A percentile compares a stretch with the other conserved stretches of the same genome.
These are phyloP conservation scores for Phoenicopterus ruber DNA, from an alignment of 2,113 vertebrate genomes.

Conservation along the genomic window DNA sequence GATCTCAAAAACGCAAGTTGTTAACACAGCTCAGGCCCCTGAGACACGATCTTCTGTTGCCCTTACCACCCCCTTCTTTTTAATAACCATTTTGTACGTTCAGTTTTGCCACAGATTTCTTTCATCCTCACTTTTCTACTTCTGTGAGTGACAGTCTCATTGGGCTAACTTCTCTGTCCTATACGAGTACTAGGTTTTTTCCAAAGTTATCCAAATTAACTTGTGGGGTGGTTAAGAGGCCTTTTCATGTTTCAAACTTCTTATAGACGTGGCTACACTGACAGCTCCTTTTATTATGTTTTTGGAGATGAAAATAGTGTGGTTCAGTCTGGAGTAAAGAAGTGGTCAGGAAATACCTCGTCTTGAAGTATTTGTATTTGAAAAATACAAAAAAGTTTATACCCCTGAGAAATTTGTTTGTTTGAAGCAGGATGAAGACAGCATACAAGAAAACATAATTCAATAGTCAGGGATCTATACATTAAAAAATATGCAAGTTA, in stretches of 20 bases:
- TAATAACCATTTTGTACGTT: background rate
- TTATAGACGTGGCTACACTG: background rate
- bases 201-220: background rate
- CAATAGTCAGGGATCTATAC: background rate
- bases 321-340: background rate
- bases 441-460: background rate
- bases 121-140: background rate
- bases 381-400: background rate
- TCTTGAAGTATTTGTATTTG: background rate
- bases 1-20: background rate
- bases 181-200: background rate
- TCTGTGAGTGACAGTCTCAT: background rate
- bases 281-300: background rate
- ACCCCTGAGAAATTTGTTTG: background rate
- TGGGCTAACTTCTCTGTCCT: background rate
- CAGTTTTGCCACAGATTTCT: background rate
- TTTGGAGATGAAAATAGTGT: background rate
- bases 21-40: background rate
- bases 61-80: background rate
- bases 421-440: background rate
- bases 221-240: background rate
- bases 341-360: background rate
- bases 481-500: background rate
- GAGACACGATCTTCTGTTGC: background rate
- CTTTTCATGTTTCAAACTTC: background rate